Conservation (phyloP, 2,113 vertebrate species). For the Menura novaehollandiae region DNA sequence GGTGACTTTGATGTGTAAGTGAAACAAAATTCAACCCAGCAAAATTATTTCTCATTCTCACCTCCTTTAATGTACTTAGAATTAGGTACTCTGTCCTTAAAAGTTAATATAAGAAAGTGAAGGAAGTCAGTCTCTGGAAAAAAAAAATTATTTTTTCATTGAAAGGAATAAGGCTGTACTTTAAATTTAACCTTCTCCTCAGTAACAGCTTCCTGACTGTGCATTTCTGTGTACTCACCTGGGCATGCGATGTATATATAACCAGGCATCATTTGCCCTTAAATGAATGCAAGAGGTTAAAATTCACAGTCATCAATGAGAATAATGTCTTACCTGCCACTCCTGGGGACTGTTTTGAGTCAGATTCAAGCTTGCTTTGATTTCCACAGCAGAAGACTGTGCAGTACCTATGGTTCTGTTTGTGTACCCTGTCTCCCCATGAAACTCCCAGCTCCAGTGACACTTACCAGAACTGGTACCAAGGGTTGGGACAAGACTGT, state of each 20-base stretch:
- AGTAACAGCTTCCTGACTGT: neutral
- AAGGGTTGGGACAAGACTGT: neutral
- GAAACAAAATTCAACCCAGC: neutral
- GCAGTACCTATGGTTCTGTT: neutral
- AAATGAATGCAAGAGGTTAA: neutral
- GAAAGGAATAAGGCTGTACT: neutral
- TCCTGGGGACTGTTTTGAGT: neutral
- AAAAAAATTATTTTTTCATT: neutral
- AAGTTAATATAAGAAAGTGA: neutral
- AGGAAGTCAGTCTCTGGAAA: neutral
- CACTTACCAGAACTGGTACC: neutral
- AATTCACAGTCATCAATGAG: neutral
- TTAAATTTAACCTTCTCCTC: neutral
- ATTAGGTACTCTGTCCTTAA: neutral
- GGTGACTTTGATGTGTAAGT: neutral
- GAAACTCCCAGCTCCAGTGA: neutral
- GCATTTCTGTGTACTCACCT: neutral
- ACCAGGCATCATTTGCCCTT: neutral
- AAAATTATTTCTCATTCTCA: neutral
- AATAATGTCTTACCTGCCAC: neutral
- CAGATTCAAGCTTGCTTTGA: neutral
- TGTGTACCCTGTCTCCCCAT: neutral
- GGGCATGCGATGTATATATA: neutral
- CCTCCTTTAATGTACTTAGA: neutral
- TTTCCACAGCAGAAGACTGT: neutral